Conservation (phyloP, 2,888 invertebrate species). For the Cylindroiulus punctatus region DNA sequence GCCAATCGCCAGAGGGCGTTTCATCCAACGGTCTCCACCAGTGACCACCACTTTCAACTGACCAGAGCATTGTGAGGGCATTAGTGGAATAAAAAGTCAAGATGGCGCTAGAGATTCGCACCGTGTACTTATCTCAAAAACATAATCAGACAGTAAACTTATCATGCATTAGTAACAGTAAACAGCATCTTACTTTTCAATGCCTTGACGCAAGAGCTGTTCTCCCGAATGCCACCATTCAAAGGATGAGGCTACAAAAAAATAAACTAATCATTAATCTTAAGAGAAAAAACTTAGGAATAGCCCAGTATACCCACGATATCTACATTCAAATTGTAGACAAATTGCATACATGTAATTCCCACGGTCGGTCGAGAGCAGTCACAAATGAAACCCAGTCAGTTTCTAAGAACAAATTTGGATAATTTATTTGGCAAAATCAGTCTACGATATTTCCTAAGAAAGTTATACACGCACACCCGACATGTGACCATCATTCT, state of each 20-base stretch:
- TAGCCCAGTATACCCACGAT: no score
- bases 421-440: slow-evolving; percentile 42
- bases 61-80: neutral
- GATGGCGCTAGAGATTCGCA: neutral
- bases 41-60: neutral
- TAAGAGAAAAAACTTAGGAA: no score
- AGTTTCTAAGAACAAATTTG: neutral
- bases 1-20: slow-evolving; percentile 19
- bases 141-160: no score
- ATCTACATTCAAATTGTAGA: no score
- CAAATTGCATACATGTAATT: no score
- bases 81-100: neutral
- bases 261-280: no score
- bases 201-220: neutral
- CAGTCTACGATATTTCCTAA: slow-evolving; percentile 9
- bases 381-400: neutral
- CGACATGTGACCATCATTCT: slow-evolving; percentile 12
- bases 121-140: neutral
- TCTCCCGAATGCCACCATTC: neutral
- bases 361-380: no score
- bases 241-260: no score
- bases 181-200: neutral
- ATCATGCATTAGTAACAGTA: neutral
- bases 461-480: slow-evolving; percentile 1
- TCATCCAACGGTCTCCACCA: neutral